phyloP scores from a whole-genome alignment of 2,797 vertebrate species.

The Rhynchonycteris naso region DNA sequence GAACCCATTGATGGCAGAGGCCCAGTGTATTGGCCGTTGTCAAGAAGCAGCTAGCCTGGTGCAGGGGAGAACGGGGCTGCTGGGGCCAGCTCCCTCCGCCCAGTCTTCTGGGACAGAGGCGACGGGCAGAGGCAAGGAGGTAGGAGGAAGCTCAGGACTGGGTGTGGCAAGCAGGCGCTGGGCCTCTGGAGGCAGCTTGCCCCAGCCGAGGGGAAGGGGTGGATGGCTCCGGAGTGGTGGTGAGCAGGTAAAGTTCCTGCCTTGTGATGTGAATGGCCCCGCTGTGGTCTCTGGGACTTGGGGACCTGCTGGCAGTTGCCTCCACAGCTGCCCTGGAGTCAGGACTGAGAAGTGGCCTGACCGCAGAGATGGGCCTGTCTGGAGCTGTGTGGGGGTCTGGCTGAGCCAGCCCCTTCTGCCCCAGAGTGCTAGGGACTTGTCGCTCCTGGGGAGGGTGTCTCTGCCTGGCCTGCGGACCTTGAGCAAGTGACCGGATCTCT shows the following conservation, averaged over 20 bases:
- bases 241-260: neutral
- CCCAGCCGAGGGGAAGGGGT: neutral
- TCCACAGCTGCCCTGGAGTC: neutral
- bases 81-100: neutral
- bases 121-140: neutral
- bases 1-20: neutral
- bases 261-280: neutral
- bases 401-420: neutral
- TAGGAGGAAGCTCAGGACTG: accelerated
- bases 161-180: neutral
- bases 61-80: neutral
- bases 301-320: neutral
- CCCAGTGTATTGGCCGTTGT: neutral
- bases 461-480: neutral
- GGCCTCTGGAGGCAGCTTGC: neutral
- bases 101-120: neutral
- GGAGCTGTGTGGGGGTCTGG: neutral
- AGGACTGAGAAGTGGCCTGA: neutral
- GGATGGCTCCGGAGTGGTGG: neutral
- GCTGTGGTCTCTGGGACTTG: neutral
- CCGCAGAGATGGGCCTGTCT: neutral
- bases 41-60: neutral
- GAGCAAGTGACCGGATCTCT: neutral
- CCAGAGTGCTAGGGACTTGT: neutral
- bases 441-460: neutral